Percentiles rank a stretch among this genome's conserved stretches.
These are phyloP conservation scores for Bombyx mandarina DNA, from an alignment of 1,140 invertebrate genomes.

Conservation along the genomic window DNA sequence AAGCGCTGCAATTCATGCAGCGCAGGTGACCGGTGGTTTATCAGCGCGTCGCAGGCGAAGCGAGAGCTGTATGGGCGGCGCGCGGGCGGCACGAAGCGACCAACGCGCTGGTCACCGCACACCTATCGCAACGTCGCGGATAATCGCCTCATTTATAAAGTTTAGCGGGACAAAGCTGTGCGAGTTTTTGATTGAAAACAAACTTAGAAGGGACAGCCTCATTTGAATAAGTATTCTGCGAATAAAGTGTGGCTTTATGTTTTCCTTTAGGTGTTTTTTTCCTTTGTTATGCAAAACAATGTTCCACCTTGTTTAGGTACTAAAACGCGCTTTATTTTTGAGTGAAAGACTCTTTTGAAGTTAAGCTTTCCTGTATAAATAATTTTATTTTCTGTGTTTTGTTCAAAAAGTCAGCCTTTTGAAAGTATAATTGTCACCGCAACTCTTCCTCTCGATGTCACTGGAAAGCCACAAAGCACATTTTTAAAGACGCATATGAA, in stretches of 20 bases:
- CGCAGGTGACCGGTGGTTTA: slow-evolving; percentile 65
- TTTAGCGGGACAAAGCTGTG: slow-evolving; percentile 65
- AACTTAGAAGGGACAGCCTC: slow-evolving; percentile 70
- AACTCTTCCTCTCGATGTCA: slow-evolving; percentile 37
- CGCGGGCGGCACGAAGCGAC: slow-evolving; percentile 2
- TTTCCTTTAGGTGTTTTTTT: slow-evolving; percentile 69
- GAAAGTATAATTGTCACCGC: slow-evolving; percentile 50
- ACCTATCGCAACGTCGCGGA: slow-evolving; percentile 48
- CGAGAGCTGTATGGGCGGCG: slow-evolving; percentile 18
- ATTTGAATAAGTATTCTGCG: slow-evolving; percentile 71
- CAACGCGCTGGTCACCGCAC: slow-evolving; percentile 23
- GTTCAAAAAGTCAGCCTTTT: slow-evolving; percentile 60
- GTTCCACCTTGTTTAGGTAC: slow-evolving; percentile 70
- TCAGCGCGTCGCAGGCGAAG: slow-evolving; percentile 33
- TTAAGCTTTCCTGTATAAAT: slow-evolving; percentile 69
- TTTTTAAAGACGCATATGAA: too few species aligned
- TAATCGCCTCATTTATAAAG: slow-evolving; percentile 71
- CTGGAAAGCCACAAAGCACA: slow-evolving; percentile 7
- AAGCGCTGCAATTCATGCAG: slow-evolving; percentile 66
- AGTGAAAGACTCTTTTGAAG: slow-evolving; percentile 70
- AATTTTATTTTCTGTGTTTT: slow-evolving; percentile 68
- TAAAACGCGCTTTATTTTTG: slow-evolving; percentile 70
- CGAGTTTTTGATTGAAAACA: slow-evolving; percentile 70
- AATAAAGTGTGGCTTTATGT: slow-evolving; percentile 71
- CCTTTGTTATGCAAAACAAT: slow-evolving; percentile 70